Conservation (phyloP, 1,140 invertebrate species). For the Megathymus violae region DNA sequence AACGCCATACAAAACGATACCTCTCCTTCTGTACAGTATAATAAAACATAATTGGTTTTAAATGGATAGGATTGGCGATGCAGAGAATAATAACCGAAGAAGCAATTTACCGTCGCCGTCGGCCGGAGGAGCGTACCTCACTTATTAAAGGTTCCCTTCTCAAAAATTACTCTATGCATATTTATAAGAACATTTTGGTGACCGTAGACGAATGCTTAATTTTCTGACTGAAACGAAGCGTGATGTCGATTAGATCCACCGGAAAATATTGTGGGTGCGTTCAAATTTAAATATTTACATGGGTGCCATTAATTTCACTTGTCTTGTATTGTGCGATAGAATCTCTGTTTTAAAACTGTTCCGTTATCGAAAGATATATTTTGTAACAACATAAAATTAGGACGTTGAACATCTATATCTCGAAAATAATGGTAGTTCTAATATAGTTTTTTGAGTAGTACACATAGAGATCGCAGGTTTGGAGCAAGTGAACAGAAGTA, state of each 20-base stretch:
- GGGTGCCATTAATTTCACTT: constrained; percentile 21
- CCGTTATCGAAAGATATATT: background rate
- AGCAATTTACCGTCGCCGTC: constrained; percentile 71
- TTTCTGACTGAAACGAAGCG: constrained; percentile 40
- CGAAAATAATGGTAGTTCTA: too few species aligned
- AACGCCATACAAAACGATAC: constrained; percentile 33
- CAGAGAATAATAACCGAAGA: constrained; percentile 66
- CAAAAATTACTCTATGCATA: constrained; percentile 74
- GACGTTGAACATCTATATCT: background rate
- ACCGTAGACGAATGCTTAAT: constrained; percentile 50
- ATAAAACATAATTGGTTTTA: constrained; percentile 84
- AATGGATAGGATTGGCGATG: constrained; percentile 81
- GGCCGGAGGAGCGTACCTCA: constrained; percentile 50
- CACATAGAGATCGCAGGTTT: too few species aligned
- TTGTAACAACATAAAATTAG: background rate
- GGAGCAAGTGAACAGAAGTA: too few species aligned
- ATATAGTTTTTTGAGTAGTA: too few species aligned
- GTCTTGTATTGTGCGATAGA: constrained; percentile 11
- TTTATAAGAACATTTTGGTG: constrained; percentile 56
- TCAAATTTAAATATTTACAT: constrained; percentile 30
- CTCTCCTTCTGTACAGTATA: constrained; percentile 62
- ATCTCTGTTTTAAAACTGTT: constrained; percentile 19
- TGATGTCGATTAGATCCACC: constrained; percentile 27
- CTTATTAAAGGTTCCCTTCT: constrained; percentile 59
- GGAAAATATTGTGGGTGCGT: constrained; percentile 28